Conservation (phyloP, 2,888 invertebrate genomes). For the Pheosia gnoma region DNA sequence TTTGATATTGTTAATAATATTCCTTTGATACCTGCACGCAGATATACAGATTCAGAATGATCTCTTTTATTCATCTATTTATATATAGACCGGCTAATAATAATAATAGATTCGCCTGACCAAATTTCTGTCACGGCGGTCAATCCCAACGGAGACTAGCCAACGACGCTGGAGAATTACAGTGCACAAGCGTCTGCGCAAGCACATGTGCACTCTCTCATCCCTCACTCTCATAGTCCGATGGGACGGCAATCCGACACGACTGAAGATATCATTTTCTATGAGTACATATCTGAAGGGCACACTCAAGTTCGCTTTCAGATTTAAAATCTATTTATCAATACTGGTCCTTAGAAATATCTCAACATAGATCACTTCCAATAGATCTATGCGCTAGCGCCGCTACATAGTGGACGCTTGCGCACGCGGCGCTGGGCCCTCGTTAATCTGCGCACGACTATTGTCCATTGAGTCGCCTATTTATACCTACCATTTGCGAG, state of each 20-base stretch:
- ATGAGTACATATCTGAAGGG: no score
- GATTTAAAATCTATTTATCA: neutral
- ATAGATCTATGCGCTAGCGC: slow-evolving; percentile 14
- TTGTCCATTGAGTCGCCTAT: slow-evolving; percentile 36
- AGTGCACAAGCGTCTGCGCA: no score
- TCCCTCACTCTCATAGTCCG: no score
- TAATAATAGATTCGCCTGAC: no score
- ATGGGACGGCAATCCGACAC: no score
- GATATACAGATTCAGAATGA: slow-evolving; percentile 20
- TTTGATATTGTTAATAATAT: slow-evolving; percentile 24
- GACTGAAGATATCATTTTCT: no score
- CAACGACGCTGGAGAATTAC: no score
- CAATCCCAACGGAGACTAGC: no score
- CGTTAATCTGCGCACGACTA: slow-evolving; percentile 38
- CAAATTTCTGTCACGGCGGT: no score
- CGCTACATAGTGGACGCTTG: slow-evolving; percentile 16
- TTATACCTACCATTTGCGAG: slow-evolving; percentile 17
- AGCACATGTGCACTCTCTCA: no score
- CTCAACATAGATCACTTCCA: slow-evolving; percentile 10
- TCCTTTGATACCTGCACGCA: slow-evolving; percentile 8
- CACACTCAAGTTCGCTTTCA: no score
- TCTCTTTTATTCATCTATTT: neutral
- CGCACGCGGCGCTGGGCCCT: slow-evolving; percentile 12
- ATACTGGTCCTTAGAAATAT: neutral
- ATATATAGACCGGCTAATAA: no score